phyloP scores from a whole-genome alignment of 2,888 invertebrate genomes.

The Lobophora halterata region DNA sequence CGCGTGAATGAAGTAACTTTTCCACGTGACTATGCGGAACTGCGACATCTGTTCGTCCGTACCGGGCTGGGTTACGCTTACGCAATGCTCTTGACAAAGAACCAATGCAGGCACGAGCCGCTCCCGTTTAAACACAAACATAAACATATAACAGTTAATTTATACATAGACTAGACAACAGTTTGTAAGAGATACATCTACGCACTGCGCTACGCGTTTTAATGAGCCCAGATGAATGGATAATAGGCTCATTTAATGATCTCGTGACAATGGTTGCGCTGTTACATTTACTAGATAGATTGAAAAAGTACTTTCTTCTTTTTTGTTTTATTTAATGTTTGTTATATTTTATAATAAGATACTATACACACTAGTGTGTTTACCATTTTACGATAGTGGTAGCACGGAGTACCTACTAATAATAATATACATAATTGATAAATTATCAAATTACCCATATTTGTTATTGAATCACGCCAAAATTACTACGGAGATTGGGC shows the following conservation, averaged over 20 bases:
- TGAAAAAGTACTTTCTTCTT: no score
- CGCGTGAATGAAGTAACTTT: conserved; percentile 12
- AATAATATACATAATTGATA: no score
- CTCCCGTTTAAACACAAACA: conserved; percentile 10
- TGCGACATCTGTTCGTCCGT: conserved; percentile 15
- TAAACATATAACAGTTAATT: conserved; percentile 6
- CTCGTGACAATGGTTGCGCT: conserved; percentile 14
- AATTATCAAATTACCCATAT: no score
- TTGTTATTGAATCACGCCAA: no score
- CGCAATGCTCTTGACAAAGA: conserved; percentile 35
- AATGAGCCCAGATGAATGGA: conserved; percentile 19
- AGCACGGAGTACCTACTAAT: no score
- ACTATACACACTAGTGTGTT: no score
- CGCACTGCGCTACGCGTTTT: conserved; percentile 31
- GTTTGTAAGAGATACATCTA: conserved; percentile 24
- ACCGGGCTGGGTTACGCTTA: no score
- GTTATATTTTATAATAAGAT: no score
- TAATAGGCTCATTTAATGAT: conserved; percentile 14
- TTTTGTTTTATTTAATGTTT: conserved; percentile 4
- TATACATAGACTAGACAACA: conserved; percentile 5
- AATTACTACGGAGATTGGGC: no score
- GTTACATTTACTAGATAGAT: no score
- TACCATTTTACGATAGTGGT: no score
- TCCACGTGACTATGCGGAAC: conserved; percentile 12
- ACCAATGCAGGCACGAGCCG: conserved; percentile 23